These are phyloP conservation scores for Manacus vitellinus DNA, from an alignment of 2,113 vertebrate genomes.

Conservation along the genomic window DNA sequence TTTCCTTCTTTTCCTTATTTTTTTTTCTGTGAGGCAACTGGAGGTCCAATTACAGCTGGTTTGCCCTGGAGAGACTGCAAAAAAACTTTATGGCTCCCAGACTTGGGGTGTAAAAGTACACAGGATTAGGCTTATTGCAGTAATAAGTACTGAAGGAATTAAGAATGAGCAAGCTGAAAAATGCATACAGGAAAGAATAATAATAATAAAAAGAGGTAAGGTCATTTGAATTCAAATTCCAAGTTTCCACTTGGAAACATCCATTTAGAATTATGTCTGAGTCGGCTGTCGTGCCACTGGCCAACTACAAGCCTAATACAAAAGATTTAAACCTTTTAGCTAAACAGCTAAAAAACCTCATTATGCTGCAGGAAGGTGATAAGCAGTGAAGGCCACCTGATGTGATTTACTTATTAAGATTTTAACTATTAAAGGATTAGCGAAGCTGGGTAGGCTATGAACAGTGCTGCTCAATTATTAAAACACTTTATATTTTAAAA, in stretches of 20 bases:
- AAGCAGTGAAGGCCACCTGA: not conserved
- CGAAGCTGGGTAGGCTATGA: not conserved
- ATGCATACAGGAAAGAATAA: not conserved
- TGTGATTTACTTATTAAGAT: not conserved
- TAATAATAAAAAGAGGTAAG: not conserved
- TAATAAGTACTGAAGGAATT: conserved; percentile 43
- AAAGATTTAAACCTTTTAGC: not conserved
- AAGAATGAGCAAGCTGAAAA: conserved; percentile 26
- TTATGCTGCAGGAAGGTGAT: conserved; percentile 33
- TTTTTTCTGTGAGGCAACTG: not conserved
- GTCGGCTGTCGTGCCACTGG: not conserved
- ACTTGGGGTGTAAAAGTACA: not conserved
- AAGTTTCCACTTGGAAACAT: conserved; percentile 36
- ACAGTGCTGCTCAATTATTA: not conserved
- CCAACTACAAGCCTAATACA: conserved; percentile 1
- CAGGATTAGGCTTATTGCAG: conserved; percentile 36
- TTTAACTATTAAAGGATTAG: not conserved
- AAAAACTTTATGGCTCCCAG: conserved; percentile 25
- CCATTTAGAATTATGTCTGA: conserved; percentile 22
- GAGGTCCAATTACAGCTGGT: conserved; percentile 22
- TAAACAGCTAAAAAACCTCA: conserved; percentile 42
- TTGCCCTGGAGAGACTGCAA: conserved; percentile 1
- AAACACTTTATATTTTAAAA: not conserved
- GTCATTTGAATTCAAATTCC: conserved; percentile 20
- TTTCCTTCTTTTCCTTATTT: not conserved